Base-by-base conservation (phyloP, 2,888 invertebrate genomes). In the Sthenelais limicola region DNA sequence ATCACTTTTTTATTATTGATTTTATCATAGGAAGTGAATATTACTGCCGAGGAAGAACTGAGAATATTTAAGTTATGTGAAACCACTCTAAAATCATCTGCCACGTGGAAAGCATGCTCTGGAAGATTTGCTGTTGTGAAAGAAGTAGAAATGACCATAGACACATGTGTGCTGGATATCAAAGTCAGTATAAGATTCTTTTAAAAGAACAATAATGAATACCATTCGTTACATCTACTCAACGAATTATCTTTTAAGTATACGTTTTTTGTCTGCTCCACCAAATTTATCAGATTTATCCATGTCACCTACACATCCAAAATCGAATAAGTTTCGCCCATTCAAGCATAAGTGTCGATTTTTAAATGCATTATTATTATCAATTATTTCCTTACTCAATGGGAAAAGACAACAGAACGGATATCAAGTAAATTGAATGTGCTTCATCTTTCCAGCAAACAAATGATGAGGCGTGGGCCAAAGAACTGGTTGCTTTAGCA, bases 401-500 rank as follows among this genome's bases (percentile, higher is more conserved):
- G 43, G 43, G 43, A 9, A 43, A 18, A 43, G 18, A 43, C 12
- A 43, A 12, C 18, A 43, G 9, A 43, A 9, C 18, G 9, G 18
- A 12, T 43, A 18, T 9, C 18, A 43, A 9, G 18, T 43, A 18
- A 12, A 9, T 43, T 9, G 12, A 12, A 18, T 43, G 18, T 43
- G 18, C 15, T 51, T 12, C 24, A 21, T 9, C 9, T 51, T 43
- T 30, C n/a, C 26, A 66, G 68, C 32, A 48, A 33, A 51, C 68
- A 1, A 52, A 52, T 9, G 68, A 68, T 30, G 68, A 49, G 51
- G 35, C n/a, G 30, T 68, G 68, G 68, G 68, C 68, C 21, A 1
- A 51, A n/a, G 33, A 28, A 3, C 32, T 51, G 3, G 33, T 68
- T 3, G 49, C 48, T 0, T 24, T 35, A 15, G 49, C 48, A 15